A percentile compares a stretch with the other conserved stretches of the same genome.
Conservation (phyloP, 2,797 vertebrate genomes). For the Rousettus madagascariensis region DNA sequence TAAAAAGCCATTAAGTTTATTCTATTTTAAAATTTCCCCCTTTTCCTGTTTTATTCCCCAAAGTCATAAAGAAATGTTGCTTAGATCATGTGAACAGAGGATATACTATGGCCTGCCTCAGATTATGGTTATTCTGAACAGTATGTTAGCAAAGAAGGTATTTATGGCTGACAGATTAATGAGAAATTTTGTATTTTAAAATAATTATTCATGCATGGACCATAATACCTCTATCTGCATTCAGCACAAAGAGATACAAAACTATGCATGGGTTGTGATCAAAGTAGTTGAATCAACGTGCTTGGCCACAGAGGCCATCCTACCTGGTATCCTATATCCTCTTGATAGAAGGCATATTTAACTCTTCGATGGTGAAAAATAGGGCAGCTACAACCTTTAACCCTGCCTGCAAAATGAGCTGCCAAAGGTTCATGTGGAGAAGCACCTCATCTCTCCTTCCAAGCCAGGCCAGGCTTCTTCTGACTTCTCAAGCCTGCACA, state of each 20-base stretch:
- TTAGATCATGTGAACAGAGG: constrained; percentile 68
- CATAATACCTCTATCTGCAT: constrained; percentile 13
- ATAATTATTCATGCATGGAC: constrained; percentile 36
- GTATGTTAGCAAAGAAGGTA: constrained; percentile 62
- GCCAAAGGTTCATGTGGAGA: neutral
- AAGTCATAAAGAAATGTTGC: constrained; percentile 61
- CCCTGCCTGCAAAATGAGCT: neutral
- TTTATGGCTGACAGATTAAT: constrained; percentile 65
- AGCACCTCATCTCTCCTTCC: neutral
- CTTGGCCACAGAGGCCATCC: neutral
- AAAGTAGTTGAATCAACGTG: neutral
- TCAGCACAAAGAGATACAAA: constrained; percentile 1
- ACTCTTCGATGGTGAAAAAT: neutral
- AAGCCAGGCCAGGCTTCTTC: neutral
- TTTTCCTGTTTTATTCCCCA: constrained; percentile 76
- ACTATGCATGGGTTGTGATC: neutral
- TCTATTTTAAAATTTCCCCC: constrained; percentile 68
- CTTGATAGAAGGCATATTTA: neutral
- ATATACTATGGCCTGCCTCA: constrained; percentile 60
- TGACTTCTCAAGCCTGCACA: neutral
- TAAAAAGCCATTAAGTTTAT: constrained; percentile 71
- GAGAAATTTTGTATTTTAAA: constrained; percentile 57
- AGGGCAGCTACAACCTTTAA: neutral
- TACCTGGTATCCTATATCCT: neutral
- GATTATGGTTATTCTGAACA: constrained; percentile 55